These are phyloP conservation scores for Drosophila villosipedis DNA, from an alignment of 2,888 invertebrate species.

Conservation along the genomic window DNA sequence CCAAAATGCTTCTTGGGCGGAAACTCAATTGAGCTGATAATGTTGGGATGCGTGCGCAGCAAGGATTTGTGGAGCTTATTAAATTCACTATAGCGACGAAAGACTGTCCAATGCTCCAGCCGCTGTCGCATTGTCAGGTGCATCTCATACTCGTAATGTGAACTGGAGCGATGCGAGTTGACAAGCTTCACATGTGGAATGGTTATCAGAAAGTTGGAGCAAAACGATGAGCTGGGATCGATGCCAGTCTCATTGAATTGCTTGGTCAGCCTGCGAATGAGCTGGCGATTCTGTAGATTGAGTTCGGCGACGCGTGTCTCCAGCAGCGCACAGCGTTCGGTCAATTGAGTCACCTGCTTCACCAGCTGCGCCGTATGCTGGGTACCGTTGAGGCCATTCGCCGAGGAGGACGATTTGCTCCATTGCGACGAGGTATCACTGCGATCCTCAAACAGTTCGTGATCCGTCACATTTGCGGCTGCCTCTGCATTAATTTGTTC, in stretches of 20 bases:
- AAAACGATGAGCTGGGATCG: conserved; percentile 79
- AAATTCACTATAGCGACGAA: conserved; percentile 97
- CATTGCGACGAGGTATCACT: conserved; percentile 83
- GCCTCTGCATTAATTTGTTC: background rate
- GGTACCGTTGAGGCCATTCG: conserved; percentile 47
- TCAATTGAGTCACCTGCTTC: conserved; percentile 77
- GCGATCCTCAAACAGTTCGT: conserved; percentile 71
- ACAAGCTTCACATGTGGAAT: conserved; percentile 83
- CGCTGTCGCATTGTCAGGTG: conserved; percentile 84
- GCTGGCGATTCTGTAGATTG: conserved; percentile 82
- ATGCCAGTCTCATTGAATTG: conserved; percentile 81
- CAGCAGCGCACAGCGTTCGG: conserved; percentile 81
- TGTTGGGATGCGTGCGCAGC: conserved; percentile 92
- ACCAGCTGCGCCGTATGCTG: conserved; percentile 70
- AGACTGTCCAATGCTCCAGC: conserved; percentile 97
- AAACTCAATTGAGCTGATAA: conserved; percentile 94
- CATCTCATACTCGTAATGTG: conserved; percentile 84
- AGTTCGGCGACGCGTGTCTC: conserved; percentile 84
- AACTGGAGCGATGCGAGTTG: conserved; percentile 63
- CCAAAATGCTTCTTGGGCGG: conserved; percentile 98
- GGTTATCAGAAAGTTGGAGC: conserved; percentile 83
- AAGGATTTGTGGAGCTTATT: conserved; percentile 91
- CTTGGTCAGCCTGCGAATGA: conserved; percentile 81
- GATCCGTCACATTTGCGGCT: conserved; percentile 11
- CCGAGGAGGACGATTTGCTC: conserved; percentile 83